These are phyloP conservation scores for Spheniscus mendiculus DNA, from an alignment of 2,113 vertebrate species.

Conservation along the genomic window DNA sequence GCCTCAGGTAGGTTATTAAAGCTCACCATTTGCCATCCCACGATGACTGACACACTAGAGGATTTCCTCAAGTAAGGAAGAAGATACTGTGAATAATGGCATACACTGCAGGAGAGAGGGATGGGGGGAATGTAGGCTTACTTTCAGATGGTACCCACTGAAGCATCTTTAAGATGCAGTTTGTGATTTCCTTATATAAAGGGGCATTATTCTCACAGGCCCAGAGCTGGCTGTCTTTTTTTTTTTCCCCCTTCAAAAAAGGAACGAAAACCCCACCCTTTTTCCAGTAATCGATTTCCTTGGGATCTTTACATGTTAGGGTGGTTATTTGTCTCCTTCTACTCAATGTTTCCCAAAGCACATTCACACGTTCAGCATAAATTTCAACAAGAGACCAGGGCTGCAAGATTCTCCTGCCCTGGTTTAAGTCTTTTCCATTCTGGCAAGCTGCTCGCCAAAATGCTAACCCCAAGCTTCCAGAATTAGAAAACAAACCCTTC, in stretches of 20 bases:
- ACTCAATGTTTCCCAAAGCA: not conserved
- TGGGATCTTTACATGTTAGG: not conserved
- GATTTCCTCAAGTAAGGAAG: not conserved
- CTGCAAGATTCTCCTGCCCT: not conserved
- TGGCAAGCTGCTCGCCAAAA: not conserved
- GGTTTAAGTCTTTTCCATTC: no score
- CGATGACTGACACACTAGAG: not conserved
- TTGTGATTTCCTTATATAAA: not conserved
- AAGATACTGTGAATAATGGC: not conserved
- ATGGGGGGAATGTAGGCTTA: no score
- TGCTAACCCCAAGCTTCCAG: not conserved
- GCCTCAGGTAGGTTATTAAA: not conserved
- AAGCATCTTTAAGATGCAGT: not conserved
- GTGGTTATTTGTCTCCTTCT: not conserved
- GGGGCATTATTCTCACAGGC: not conserved
- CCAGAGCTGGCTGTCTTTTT: not conserved
- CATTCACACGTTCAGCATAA: not conserved
- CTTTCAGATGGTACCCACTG: not conserved
- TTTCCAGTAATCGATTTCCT: not conserved
- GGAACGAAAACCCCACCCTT: not conserved
- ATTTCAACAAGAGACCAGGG: not conserved
- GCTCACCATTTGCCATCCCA: not conserved
- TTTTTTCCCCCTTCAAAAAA: not conserved
- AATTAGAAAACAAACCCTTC: not conserved
- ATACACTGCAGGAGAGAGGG: not conserved